These are phyloP conservation scores for Phalanger gymnotis DNA, from an alignment of 2,797 vertebrate species.

Conservation along the genomic window DNA sequence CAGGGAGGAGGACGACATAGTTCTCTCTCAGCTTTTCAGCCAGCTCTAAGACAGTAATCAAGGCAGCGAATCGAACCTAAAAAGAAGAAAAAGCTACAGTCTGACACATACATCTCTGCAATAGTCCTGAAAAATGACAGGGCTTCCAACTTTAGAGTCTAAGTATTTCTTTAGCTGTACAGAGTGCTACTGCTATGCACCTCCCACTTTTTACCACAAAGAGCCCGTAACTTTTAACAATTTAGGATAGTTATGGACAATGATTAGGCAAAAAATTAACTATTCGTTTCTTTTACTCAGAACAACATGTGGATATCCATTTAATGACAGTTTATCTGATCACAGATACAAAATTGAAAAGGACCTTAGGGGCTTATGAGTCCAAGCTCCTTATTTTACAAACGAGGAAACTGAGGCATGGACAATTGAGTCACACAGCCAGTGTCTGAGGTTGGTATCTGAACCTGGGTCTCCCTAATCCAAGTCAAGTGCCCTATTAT, in stretches of 20 bases:
- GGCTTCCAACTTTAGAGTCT: not conserved
- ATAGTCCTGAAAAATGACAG: not conserved
- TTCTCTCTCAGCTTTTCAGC: conserved; percentile 94
- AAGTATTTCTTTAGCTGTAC: not conserved
- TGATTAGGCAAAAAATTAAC: not conserved
- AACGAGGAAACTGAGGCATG: not conserved
- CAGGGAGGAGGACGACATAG: conserved; percentile 94
- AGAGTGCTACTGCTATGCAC: not conserved
- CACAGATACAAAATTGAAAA: no score
- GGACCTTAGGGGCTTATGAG: no score
- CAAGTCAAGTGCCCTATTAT: not conserved
- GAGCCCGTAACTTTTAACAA: not conserved
- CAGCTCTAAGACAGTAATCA: conserved; percentile 90
- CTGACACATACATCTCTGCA: not conserved
- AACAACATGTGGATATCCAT: not conserved
- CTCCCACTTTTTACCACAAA: not conserved
- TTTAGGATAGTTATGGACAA: not conserved
- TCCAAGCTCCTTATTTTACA: not conserved
- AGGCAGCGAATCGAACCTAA: conserved; percentile 94
- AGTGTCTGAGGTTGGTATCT: no score
- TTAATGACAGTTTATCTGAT: not conserved
- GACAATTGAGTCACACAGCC: not conserved
- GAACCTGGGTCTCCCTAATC: not conserved
- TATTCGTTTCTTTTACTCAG: not conserved
- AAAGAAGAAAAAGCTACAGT: not conserved